Conservation (phyloP, 2,113 vertebrate species). For the Entomyzon cyanotis region DNA sequence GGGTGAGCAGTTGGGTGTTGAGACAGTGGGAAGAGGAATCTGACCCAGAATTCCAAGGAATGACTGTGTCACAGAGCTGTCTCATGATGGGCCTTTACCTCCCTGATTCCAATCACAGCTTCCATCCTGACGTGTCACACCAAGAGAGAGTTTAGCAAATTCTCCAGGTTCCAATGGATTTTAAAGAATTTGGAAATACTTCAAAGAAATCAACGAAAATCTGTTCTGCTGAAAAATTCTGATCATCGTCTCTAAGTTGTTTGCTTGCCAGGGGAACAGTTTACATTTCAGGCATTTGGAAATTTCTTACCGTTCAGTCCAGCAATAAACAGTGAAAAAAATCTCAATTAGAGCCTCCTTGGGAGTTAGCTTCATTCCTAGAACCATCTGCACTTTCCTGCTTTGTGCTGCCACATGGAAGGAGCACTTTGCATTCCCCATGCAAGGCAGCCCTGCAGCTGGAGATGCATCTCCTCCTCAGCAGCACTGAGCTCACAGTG, state of each 20-base stretch:
- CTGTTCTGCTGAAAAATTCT: not conserved
- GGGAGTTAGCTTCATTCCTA: not conserved
- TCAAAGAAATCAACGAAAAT: not conserved
- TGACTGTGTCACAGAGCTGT: not conserved
- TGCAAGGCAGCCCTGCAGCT: not conserved
- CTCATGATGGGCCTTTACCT: not conserved
- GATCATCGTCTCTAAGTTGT: not conserved
- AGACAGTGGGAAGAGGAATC: not conserved
- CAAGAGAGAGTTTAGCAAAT: not conserved
- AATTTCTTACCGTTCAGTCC: not conserved
- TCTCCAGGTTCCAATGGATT: not conserved
- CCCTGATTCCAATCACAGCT: not conserved
- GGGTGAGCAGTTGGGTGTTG: not conserved
- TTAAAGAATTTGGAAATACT: not conserved
- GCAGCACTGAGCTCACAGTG: conserved; percentile 56
- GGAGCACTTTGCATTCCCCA: not conserved
- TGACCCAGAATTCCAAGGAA: not conserved
- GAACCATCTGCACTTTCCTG: no score
- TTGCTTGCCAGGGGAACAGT: not conserved
- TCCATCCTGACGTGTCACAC: not conserved
- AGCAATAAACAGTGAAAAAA: not conserved
- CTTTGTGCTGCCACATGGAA: not conserved
- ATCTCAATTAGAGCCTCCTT: not conserved
- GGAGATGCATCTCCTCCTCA: not conserved
- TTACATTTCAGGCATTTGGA: not conserved